Evolutionary conservation across 2,888 invertebrate genomes (phyloP), one percentile per base, ranked within the genome.

Genomic region (Nephrotoma guestfalica): DNA sequence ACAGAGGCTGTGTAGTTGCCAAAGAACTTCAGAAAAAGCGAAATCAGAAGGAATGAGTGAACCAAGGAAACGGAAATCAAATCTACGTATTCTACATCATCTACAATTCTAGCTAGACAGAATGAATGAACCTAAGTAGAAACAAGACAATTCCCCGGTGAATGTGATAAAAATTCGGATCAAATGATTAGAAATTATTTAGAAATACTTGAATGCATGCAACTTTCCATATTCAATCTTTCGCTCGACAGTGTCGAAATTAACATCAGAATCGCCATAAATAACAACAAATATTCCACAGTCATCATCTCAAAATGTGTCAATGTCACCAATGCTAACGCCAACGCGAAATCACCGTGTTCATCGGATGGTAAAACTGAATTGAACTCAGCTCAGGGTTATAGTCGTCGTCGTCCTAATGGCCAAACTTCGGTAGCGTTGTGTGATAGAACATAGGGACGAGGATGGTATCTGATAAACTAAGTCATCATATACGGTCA

Each of bases 381-480:
- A 13, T 93, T 93, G 92, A 91, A 91, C 87, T 91, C 91, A 86
- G 88, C 90, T 89, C 89, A 90, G 6, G 92, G 92, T 87, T 92
- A 92, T 3, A 92, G 91, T 0, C 92, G 91, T 86, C 89, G 93
- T 88, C 91, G 93, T 93, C 93, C 89, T 89, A 93, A 92, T 90
- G 93, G 93, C 18, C 94, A 94, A 90, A 94, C 95, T 0, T 95
- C 95, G 0, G 95, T 95, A 0, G 95, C 95, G 6, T 95, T 95
- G 0, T 92, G 96, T 0, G 96, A 96, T 90, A 94, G 95, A 40
- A 95, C 95, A 96, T 2, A 96, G 96, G 96, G 96, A 96, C 87
- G 95, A 95, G 88, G 96, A 96, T 89, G 92, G 88, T 89, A 18
- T 88, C 89, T 30, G 91, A 90, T 87, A 89, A 90, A 0, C 90